These are phyloP conservation scores for Puntigrus tetrazona DNA, from an alignment of 2,113 vertebrate species.

Conservation along the genomic window DNA sequence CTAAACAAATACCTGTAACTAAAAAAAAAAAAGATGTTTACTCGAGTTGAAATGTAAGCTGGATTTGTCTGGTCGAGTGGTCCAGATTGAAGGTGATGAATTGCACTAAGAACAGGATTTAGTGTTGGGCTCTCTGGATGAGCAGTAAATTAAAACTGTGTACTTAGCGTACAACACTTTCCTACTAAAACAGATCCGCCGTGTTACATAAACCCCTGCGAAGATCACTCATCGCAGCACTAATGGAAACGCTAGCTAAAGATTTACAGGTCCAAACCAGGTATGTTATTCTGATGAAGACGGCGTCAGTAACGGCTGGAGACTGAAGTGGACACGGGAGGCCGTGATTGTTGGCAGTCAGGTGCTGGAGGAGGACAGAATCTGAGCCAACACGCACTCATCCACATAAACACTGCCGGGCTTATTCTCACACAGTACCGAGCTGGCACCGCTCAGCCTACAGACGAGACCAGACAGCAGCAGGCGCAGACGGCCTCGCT, in stretches of 20 bases:
- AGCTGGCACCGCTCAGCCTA: constrained; percentile 1
- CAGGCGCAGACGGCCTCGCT: background rate
- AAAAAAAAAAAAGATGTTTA: background rate
- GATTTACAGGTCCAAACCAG: background rate
- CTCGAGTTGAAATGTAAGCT: background rate
- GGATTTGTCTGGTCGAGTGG: background rate
- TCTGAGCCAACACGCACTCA: constrained; percentile 48
- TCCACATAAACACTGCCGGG: constrained; percentile 50
- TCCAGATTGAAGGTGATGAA: constrained; percentile 3
- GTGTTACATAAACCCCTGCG: background rate
- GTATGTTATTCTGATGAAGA: background rate
- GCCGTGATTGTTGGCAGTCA: constrained; percentile 7
- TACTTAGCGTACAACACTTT: background rate
- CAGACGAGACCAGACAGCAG: constrained; percentile 14
- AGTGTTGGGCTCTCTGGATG: background rate
- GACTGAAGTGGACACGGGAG: background rate
- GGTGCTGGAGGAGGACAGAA: constrained; percentile 26
- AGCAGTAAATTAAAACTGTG: constrained; percentile 6
- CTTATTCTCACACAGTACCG: constrained; percentile 1
- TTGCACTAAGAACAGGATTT: background rate
- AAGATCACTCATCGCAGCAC: background rate
- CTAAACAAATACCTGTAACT: background rate
- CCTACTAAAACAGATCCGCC: background rate
- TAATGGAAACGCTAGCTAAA: background rate
- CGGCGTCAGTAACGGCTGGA: background rate